Evolutionary conservation across 2,888 invertebrate genomes (phyloP), one percentile per base, ranked within the genome.

Genomic region (Drosophila cognata): DNA sequence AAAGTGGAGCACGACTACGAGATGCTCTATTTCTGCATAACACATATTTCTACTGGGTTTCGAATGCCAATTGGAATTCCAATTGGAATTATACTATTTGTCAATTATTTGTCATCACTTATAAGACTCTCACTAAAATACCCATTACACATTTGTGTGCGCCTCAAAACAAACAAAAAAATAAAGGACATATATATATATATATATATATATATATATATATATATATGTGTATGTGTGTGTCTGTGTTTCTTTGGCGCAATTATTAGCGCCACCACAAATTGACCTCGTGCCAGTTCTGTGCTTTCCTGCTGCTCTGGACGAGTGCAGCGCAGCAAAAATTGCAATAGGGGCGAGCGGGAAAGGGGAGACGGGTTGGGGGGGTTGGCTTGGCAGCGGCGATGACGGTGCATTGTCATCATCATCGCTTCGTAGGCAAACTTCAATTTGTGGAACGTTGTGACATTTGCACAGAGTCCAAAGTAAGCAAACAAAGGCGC

Each of bases 241-340:
- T 11, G 10, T 11, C 11, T 33, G 33, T 33, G 51, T 43, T 65
- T 41, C 46, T 64, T 50, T 56, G 62, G 69, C 52, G 70, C 66
- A 84, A 76, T 88, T 87, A 87, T 79, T 79, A 77, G 79, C 79
- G 73, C 76, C 84, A 71, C 46, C 82, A 53, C 79, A 87, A 85
- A 81, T 89, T 89, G 88, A 89, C 84, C 84, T 87, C 87, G 84
- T 72, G 77, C 84, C 68, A 71, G 66, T 82, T 82, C 29, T 63
- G 16, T 31, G 41, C 28, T 50, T 50, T 21, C 7, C 16, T 46
- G 16, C 43, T 11, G n/a, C 8, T 57, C 25, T 38, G 55, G 18
- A 7, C 38, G 28, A 46, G 71, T 48, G 48, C 48, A 74, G 55
- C 25, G 13, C 8, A 18, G 71, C 71, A 81, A 6, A 77, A 77